phyloP scores from a whole-genome alignment of 2,113 vertebrate species.

The Alosa alosa region DNA sequence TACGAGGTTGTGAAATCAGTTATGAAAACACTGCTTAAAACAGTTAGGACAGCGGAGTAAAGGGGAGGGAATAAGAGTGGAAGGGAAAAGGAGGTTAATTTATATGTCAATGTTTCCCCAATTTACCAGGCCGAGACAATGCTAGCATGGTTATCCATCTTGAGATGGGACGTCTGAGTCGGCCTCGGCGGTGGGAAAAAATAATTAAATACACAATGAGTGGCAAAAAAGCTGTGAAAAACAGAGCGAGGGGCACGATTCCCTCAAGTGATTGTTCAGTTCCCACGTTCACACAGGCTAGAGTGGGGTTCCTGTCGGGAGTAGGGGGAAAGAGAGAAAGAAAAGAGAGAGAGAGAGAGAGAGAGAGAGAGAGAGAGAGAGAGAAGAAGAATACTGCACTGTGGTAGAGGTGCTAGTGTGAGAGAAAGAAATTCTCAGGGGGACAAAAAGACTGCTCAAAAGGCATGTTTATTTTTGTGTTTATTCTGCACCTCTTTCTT shows the following conservation, averaged over 20 bases:
- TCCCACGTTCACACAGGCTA: conserved; percentile 25
- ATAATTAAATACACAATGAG: conserved; percentile 15
- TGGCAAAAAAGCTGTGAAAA: background rate
- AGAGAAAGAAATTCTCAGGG: background rate
- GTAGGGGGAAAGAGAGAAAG: background rate
- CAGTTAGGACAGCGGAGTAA: background rate
- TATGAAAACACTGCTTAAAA: conserved; percentile 2
- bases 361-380: background rate
- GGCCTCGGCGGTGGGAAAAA: background rate
- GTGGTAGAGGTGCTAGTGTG: conserved; percentile 35
- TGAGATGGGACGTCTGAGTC: background rate
- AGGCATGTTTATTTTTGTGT: background rate
- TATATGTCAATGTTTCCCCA: conserved; percentile 16
- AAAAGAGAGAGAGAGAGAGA: background rate
- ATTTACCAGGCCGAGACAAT: conserved; percentile 16
- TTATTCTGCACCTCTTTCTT: background rate
- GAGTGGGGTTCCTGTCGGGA: conserved; percentile 21
- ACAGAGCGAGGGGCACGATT: background rate
- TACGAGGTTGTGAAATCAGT: conserved; percentile 3
- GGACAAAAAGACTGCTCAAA: background rate
- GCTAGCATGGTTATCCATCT: background rate
- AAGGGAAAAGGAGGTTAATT: background rate
- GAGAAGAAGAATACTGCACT: background rate
- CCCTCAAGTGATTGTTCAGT: conserved; percentile 12
- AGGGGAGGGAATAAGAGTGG: background rate